These are phyloP conservation scores for Ormyrus labotus DNA, from an alignment of 2,888 invertebrate species.

Conservation along the genomic window DNA sequence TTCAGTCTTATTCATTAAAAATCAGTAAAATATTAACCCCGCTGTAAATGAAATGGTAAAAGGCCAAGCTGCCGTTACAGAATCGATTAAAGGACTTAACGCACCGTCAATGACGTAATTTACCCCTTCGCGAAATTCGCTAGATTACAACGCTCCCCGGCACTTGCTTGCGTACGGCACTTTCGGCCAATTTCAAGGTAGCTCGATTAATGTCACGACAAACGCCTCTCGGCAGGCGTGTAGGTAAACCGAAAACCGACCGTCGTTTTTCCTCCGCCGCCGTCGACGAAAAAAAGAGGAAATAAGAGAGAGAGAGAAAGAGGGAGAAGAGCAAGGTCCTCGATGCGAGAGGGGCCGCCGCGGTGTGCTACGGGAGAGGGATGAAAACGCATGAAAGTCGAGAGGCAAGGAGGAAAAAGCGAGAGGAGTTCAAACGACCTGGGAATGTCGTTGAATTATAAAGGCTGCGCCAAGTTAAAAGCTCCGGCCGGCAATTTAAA, in stretches of 20 bases:
- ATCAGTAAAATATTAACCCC: neutral
- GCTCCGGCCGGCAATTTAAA: constrained; percentile 13
- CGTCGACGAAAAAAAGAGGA: constrained; percentile 3
- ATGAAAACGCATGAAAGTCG: constrained; percentile 30
- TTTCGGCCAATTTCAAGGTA: constrained; percentile 44
- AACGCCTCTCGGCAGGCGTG: constrained; percentile 16
- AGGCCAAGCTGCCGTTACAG: constrained; percentile 8
- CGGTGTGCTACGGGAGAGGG: neutral
- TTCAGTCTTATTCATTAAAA: no score
- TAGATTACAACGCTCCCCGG: constrained; percentile 39
- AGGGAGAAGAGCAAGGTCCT: neutral
- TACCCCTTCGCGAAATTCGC: constrained; percentile 28
- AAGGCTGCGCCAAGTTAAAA: constrained; percentile 8
- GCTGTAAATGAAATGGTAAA: constrained; percentile 7
- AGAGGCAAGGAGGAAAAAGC: constrained; percentile 13
- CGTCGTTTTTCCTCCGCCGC: neutral
- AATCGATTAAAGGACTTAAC: constrained; percentile 48
- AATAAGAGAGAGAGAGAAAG: neutral
- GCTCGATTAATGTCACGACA: constrained; percentile 44
- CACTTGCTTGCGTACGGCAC: constrained; percentile 5
- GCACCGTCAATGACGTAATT: constrained; percentile 49
- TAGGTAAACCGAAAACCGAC: constrained; percentile 22
- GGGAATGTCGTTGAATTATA: constrained; percentile 39
- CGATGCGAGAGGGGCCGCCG: neutral
- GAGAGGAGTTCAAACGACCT: neutral